phyloP scores from a whole-genome alignment of 2,113 vertebrate genomes.

The Forbesichthys agassizii region DNA sequence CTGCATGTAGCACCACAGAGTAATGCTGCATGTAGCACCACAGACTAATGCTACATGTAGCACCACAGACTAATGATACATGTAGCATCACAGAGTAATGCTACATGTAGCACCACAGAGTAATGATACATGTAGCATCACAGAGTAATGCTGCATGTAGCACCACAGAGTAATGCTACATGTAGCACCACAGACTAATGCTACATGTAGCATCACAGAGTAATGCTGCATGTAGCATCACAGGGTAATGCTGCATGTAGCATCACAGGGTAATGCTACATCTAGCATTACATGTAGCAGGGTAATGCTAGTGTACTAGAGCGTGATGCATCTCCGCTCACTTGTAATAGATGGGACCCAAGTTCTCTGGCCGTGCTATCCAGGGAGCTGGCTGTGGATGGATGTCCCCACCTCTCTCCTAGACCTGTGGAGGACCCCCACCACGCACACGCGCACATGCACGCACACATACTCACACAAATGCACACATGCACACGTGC shows the following conservation, averaged over 20 bases:
- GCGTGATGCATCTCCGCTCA: slow-evolving; percentile 48
- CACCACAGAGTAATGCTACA: neutral
- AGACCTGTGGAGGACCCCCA: slow-evolving; percentile 75
- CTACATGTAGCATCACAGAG: neutral
- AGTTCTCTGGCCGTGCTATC: slow-evolving; percentile 91
- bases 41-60: neutral
- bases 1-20: neutral
- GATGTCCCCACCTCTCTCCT: slow-evolving; percentile 89
- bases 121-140: neutral
- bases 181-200: neutral
- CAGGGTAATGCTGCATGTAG: neutral
- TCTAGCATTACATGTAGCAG: neutral
- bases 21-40: neutral
- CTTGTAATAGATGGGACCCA: slow-evolving; percentile 92
- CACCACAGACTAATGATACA: neutral
- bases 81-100: neutral
- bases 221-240: neutral
- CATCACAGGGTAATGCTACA: neutral
- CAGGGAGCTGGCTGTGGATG: slow-evolving; percentile 79
- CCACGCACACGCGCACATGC: neutral
- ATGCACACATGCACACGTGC: neutral
- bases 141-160: neutral
- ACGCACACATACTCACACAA: slow-evolving; percentile 7
- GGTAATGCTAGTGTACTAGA: neutral
- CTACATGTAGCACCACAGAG: neutral